Percentiles rank a stretch among this genome's conserved stretches.
Evolutionary conservation across 2,888 invertebrate species (phyloP).

Genomic region (Brachynemurus nebulosus): DNA sequence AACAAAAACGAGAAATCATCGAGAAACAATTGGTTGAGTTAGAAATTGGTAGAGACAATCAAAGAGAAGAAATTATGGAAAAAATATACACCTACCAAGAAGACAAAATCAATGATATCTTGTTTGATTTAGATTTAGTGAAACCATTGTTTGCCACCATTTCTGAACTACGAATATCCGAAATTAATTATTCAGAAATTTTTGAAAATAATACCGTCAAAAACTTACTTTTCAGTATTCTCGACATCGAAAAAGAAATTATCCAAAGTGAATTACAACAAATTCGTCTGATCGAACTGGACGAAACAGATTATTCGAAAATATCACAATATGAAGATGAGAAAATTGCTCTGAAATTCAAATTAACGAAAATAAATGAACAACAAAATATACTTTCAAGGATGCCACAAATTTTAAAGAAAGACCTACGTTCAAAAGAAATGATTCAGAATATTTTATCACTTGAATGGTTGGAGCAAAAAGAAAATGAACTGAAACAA

Average conservation of each 20-base stretch:
- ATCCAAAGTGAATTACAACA: neutral
- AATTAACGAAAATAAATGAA: neutral
- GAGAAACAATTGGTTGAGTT: neutral
- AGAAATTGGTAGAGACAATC: neutral
- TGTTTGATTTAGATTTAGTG: neutral
- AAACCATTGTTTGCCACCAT: slow-evolving; percentile 1
- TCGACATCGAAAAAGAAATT: neutral
- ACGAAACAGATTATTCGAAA: neutral
- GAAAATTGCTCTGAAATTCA: neutral
- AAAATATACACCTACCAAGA: neutral
- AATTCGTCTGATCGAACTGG: neutral
- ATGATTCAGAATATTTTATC: neutral
- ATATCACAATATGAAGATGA: neutral
- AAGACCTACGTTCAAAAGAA: neutral
- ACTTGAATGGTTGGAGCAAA: neutral
- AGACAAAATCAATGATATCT: neutral
- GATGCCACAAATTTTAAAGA: neutral
- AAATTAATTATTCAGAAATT: neutral
- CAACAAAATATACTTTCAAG: neutral
- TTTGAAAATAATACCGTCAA: neutral
- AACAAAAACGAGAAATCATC: neutral
- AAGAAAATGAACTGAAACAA: neutral
- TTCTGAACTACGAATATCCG: neutral
- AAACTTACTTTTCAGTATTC: neutral
- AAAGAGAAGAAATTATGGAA: neutral